A percentile compares a stretch with the other conserved stretches of the same genome.
Evolutionary conservation across 2,797 vertebrate genomes (phyloP).

Genomic region (Fringilla coelebs): DNA sequence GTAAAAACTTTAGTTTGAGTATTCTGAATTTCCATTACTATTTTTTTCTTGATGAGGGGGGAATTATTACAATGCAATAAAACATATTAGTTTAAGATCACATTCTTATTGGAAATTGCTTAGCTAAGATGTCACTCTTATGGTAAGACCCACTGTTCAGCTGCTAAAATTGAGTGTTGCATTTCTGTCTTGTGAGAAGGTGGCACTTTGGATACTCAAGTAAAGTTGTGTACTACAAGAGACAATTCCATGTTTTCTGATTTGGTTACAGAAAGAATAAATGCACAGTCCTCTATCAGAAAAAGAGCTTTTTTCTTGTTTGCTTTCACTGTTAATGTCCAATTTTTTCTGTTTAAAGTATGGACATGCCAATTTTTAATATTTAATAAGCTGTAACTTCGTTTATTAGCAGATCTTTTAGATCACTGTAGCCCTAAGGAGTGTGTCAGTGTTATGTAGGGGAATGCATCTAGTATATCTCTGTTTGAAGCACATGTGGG

Average conservation of each 20-base stretch:
- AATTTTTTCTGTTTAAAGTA: neutral
- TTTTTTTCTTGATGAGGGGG: neutral
- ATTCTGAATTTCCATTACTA: neutral
- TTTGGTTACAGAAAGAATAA: neutral
- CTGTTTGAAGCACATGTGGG: neutral
- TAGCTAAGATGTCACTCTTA: neutral
- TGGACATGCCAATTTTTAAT: neutral
- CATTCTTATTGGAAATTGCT: neutral
- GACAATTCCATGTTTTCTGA: neutral
- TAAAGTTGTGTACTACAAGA: neutral
- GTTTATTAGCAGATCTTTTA: neutral
- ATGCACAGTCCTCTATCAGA: neutral
- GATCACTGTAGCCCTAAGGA: neutral
- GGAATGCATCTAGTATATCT: neutral
- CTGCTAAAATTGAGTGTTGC: neutral
- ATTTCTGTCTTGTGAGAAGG: neutral
- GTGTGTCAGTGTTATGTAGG: neutral
- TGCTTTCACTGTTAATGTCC: neutral
- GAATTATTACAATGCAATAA: neutral
- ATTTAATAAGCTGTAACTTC: neutral
- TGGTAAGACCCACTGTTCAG: neutral
- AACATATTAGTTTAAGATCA: neutral
- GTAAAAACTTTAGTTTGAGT: neutral
- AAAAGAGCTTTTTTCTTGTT: neutral
- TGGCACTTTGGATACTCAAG: neutral